Percentiles rank a stretch among this genome's conserved stretches.
Conservation (phyloP, 1,140 invertebrate genomes). For the Pseudachorutes palmiensis region DNA sequence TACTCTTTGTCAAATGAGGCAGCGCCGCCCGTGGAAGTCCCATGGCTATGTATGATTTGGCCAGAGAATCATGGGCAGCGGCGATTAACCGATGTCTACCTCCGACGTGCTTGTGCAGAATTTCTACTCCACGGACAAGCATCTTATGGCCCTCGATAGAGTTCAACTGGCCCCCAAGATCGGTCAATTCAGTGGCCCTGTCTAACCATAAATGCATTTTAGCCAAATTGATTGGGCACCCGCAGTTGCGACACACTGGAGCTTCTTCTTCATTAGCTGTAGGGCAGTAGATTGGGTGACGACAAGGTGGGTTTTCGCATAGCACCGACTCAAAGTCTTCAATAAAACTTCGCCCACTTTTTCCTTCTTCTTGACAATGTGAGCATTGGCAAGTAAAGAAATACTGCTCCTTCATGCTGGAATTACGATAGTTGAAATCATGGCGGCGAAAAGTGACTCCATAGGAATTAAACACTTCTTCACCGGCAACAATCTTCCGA, state of each 20-base stretch:
- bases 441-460: not conserved
- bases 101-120: not conserved
- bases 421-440: not conserved
- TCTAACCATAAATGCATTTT: no score
- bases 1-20: not conserved
- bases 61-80: not conserved
- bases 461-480: constrained; percentile 4
- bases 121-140: not conserved
- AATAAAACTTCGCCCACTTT: not conserved
- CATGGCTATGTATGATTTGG: not conserved
- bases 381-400: not conserved
- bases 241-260: no score
- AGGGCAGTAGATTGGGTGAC: not conserved
- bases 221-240: no score
- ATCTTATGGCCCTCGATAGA: not conserved
- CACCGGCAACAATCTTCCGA: not conserved
- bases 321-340: not conserved
- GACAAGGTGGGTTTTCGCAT: not conserved
- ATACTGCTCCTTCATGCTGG: not conserved
- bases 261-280: no score
- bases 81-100: not conserved
- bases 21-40: not conserved
- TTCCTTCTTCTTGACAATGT: not conserved
- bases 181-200: no score
- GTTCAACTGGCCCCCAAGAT: no score